A percentile compares a stretch with the other conserved stretches of the same genome.
Evolutionary conservation across 2,888 invertebrate species (phyloP).

Genomic region (Anoplius nigerrimus): DNA sequence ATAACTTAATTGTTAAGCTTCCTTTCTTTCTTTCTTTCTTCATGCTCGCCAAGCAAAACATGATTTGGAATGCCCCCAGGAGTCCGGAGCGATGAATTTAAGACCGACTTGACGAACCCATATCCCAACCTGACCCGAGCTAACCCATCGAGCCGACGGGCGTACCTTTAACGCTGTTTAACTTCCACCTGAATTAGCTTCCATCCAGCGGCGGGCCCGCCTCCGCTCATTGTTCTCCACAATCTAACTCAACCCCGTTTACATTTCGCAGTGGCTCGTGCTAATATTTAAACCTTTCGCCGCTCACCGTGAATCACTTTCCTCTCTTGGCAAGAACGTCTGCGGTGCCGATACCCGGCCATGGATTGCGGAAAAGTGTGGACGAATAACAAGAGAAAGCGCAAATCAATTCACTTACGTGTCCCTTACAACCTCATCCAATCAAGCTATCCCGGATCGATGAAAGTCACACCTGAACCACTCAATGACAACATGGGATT

Average conservation of each 20-base stretch:
- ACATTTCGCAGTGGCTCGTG: conserved; percentile 50
- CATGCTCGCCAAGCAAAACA: conserved; percentile 9
- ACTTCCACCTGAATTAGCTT: conserved; percentile 71
- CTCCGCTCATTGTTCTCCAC: conserved; percentile 58
- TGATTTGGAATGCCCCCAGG: conserved; percentile 22
- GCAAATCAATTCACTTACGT: too few relatives aligned
- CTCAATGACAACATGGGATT: too few relatives aligned
- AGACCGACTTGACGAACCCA: conserved; percentile 37
- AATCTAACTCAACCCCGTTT: conserved; percentile 55
- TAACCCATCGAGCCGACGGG: conserved; percentile 36
- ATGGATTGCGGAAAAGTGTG: too few relatives aligned
- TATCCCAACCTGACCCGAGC: conserved; percentile 16
- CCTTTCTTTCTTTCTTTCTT: too few relatives aligned
- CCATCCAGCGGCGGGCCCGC: conserved; percentile 50
- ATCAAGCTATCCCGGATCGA: too few relatives aligned
- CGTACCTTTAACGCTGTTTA: conserved; percentile 66
- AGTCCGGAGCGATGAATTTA: conserved; percentile 43
- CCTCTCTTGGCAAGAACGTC: too few relatives aligned
- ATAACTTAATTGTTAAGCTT: too few relatives aligned
- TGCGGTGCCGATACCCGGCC: too few relatives aligned
- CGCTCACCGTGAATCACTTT: conserved; percentile 40
- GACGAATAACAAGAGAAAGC: too few relatives aligned
- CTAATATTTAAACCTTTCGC: conserved; percentile 62
- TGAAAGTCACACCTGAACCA: too few relatives aligned
- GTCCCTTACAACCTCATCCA: too few relatives aligned